Conservation (phyloP, 1,140 invertebrate genomes). For the Sycobia sp. region DNA sequence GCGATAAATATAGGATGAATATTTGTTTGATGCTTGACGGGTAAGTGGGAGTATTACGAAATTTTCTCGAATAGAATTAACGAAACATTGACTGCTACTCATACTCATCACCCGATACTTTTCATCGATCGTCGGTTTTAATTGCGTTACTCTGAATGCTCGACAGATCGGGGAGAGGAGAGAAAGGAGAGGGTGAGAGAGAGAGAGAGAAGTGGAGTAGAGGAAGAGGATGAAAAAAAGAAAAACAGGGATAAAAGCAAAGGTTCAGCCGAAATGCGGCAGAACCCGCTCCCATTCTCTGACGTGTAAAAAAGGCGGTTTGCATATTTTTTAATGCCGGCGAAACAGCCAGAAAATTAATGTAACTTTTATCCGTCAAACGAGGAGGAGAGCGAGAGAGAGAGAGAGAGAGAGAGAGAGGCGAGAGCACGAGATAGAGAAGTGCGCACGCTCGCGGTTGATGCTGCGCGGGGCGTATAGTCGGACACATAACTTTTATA, state of each 20-base stretch:
- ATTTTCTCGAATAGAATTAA: too few relatives aligned
- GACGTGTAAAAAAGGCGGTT: slow-evolving; percentile 53
- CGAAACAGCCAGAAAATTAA: slow-evolving; percentile 52
- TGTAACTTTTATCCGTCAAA: slow-evolving; percentile 51
- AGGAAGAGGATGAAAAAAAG: slow-evolving; percentile 27
- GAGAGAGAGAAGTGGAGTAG: slow-evolving; percentile 25
- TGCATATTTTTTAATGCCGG: slow-evolving; percentile 58
- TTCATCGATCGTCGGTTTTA: slow-evolving; percentile 58
- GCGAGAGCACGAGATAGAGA: slow-evolving; percentile 23
- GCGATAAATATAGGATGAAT: too few relatives aligned
- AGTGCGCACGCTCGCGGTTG: too few relatives aligned
- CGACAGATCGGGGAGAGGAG: slow-evolving; percentile 42
- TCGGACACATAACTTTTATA: slow-evolving; percentile 25
- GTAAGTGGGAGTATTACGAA: too few relatives aligned
- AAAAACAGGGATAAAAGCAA: too few relatives aligned
- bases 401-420: too few relatives aligned
- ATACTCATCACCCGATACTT: slow-evolving; percentile 47
- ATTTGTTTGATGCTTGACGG: too few relatives aligned
- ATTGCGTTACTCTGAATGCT: slow-evolving; percentile 60
- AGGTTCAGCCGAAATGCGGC: slow-evolving; percentile 46
- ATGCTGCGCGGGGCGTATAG: not conserved
- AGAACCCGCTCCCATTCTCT: slow-evolving; percentile 45
- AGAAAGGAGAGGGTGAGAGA: slow-evolving; percentile 20
- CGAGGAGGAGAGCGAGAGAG: too few relatives aligned
- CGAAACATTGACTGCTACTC: slow-evolving; percentile 31